Conservation (phyloP, 1,140 invertebrate genomes). For the Nixonia krombeini region DNA sequence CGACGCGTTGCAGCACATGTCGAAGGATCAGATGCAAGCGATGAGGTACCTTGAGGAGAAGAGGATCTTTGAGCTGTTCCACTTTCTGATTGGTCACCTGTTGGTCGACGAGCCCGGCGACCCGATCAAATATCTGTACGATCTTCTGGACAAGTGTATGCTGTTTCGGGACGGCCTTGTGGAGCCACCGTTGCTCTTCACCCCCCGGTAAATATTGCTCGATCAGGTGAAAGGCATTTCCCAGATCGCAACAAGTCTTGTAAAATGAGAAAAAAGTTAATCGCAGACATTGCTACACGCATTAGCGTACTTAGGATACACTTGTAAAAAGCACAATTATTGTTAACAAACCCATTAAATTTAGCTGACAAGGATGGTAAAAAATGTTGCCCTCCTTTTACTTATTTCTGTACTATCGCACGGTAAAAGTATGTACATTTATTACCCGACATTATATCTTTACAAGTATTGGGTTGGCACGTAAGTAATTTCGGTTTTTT, state of each 20-base stretch:
- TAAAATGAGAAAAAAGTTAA: slow-evolving; percentile 1
- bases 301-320: not conserved
- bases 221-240: too few relatives aligned
- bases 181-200: slow-evolving; percentile 67
- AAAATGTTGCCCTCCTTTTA: too few relatives aligned
- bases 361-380: too few relatives aligned
- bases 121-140: slow-evolving; percentile 67
- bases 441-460: too few relatives aligned
- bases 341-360: too few relatives aligned
- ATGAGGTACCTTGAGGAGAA: slow-evolving; percentile 61
- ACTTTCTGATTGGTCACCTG: slow-evolving; percentile 69
- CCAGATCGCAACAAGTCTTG: not conserved
- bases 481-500: too few relatives aligned
- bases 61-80: slow-evolving; percentile 67
- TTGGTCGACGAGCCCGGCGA: slow-evolving; percentile 62
- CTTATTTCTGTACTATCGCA: too few relatives aligned
- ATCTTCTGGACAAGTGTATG: slow-evolving; percentile 69
- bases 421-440: too few relatives aligned
- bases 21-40: slow-evolving; percentile 43
- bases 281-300: not conserved
- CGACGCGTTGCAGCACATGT: slow-evolving; percentile 28
- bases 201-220: slow-evolving; percentile 47
- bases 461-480: too few relatives aligned
- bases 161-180: slow-evolving; percentile 67
- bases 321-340: too few relatives aligned